These are phyloP conservation scores for Sebastiscus tertius DNA, from an alignment of 2,797 vertebrate species.

Conservation along the genomic window DNA sequence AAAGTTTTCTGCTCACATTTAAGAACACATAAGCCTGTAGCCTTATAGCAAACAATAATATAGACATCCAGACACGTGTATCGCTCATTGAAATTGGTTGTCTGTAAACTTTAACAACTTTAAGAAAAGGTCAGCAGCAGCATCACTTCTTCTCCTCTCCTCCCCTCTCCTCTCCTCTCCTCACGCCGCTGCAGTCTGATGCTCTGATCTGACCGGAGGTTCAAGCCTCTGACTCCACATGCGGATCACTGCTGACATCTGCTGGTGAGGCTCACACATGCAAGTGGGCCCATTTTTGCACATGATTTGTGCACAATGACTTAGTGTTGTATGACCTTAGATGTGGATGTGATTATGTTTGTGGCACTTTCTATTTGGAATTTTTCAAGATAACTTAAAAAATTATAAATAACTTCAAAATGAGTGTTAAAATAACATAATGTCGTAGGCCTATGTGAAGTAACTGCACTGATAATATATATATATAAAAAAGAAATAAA, in stretches of 20 bases:
- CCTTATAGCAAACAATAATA: not conserved
- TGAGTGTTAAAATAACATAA: not conserved
- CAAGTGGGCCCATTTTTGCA: not conserved
- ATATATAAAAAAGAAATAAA: not conserved
- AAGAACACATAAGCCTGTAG: not conserved
- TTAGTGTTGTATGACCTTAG: not conserved
- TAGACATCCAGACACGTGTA: not conserved
- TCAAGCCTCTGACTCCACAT: not conserved
- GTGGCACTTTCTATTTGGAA: not conserved
- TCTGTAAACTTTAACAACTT: constrained; percentile 17
- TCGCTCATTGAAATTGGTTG: not conserved
- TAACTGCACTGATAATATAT: not conserved
- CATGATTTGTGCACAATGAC: not conserved
- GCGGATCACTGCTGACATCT: constrained; percentile 61
- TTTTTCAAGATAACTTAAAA: no score
- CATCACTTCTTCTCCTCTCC: not conserved
- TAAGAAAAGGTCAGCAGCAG: constrained; percentile 2
- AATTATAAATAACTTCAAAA: no score
- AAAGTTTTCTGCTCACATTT: not conserved
- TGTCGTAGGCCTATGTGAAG: not conserved
- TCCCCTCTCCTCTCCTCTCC: not conserved
- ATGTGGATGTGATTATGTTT: not conserved
- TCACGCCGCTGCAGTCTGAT: not conserved
- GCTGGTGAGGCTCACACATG: constrained; percentile 49
- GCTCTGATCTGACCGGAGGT: not conserved